Conservation (phyloP, 23 tunicate species). For the Corella eumyota region DNA sequence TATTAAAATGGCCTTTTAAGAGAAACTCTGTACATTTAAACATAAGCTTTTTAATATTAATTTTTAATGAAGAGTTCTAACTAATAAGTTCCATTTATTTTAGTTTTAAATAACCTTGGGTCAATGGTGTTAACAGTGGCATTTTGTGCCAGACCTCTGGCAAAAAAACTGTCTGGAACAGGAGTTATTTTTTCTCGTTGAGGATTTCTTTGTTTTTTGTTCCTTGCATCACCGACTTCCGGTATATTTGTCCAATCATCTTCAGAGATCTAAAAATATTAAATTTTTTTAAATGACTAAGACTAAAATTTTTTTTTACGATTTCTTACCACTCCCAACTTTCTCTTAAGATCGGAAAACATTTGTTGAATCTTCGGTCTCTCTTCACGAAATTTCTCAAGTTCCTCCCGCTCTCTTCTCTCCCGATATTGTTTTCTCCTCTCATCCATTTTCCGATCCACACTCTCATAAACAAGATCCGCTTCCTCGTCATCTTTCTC, state of each 20-base stretch:
- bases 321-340: conserved; percentile 44
- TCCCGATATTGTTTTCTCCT: conserved; percentile 84
- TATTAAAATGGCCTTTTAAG: no score
- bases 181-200: conserved; percentile 87
- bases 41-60: no score
- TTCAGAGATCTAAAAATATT: conserved; percentile 49
- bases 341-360: conserved; percentile 88
- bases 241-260: conserved; percentile 94
- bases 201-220: conserved; percentile 84
- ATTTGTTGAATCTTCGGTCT: conserved; percentile 96
- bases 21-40: no score
- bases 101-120: conserved; percentile 26
- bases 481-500: conserved; percentile 99
- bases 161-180: conserved; percentile 77
- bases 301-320: not conserved
- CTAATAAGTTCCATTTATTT: not conserved
- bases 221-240: conserved; percentile 95
- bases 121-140: conserved; percentile 69
- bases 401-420: conserved; percentile 70
- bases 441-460: conserved; percentile 95
- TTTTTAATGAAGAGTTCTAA: no score
- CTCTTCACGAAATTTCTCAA: conserved; percentile 96
- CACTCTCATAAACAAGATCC: conserved; percentile 70
- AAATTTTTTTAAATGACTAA: conserved; percentile 2
- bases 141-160: conserved; percentile 64